A percentile compares a stretch with the other conserved stretches of the same genome.
phyloP scores from a whole-genome alignment of 2,113 vertebrate genomes.

The Phylloscopus trochilus region DNA sequence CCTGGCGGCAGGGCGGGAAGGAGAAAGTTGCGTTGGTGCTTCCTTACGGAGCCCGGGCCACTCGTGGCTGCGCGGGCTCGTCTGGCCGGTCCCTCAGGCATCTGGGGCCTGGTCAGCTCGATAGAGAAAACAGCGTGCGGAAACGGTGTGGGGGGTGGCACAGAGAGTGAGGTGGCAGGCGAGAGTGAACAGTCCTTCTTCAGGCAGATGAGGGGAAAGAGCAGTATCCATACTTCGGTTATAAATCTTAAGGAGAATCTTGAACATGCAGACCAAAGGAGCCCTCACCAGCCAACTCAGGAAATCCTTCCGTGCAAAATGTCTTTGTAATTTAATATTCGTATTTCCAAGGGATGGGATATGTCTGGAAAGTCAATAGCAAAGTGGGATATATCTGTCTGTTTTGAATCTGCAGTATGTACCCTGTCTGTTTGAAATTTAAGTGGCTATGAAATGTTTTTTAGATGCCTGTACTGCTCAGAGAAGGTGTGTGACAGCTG shows the following conservation, averaged over 20 bases:
- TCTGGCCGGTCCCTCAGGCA: neutral
- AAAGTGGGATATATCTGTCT: neutral
- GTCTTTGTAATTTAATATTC: constrained; percentile 1
- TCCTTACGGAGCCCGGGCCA: neutral
- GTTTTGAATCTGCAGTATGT: neutral
- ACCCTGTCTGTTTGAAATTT: neutral
- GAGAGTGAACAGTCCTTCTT: neutral
- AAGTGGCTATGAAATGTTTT: neutral
- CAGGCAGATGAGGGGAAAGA: neutral
- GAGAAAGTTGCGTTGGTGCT: neutral
- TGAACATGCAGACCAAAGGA: neutral
- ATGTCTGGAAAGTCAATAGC: neutral
- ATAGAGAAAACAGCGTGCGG: neutral
- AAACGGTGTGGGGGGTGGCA: neutral
- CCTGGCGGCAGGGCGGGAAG: neutral
- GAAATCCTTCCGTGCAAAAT: neutral
- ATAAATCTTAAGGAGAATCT: neutral
- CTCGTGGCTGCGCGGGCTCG: neutral
- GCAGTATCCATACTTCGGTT: neutral
- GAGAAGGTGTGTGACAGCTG: neutral
- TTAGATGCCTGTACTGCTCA: rapidly evolving
- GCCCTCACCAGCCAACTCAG: neutral
- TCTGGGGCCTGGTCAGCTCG: neutral
- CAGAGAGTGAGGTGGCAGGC: neutral
- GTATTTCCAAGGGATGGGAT: neutral